Evolutionary conservation across 1,140 invertebrate genomes (phyloP), one percentile per base, ranked within the genome.

Genomic region (Drosophila subobscura): DNA sequence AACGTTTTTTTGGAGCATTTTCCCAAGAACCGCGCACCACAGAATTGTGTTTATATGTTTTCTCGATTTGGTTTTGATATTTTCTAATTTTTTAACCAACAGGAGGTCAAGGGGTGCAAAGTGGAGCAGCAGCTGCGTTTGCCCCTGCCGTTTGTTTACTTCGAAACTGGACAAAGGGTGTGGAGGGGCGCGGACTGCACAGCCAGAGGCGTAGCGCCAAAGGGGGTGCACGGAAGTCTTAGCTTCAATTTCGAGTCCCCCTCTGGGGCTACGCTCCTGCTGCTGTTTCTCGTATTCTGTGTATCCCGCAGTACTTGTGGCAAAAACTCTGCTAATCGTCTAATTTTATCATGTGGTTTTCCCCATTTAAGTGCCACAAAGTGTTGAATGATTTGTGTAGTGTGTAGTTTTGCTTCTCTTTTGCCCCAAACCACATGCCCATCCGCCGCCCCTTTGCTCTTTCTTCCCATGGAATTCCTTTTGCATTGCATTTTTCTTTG

Each of bases 261-360:
- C 4, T 37, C 16, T 4, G 4, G 10, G 33, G 4, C 4, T 23
- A 16, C 49, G 29, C 33, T 42, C n/a, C 1, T 23, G 14, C 2
- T 45, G 12, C 1, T 10, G 23, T 49, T 20, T 14, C 14, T 63
- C 23, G 10, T 42, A 8, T 29, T 41, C 41, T 70, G 45, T 74
- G 49, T 60, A 54, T 58, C 47, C 47, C 51, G 66, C 33, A 12
- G 33, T 54, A 55, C 46, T 67, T 79, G 59, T 72, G 81, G 81
- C 57, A 68, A 67, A 68, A 64, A 12, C 33, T 37, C 71, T 73
- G 83, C 73, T 85, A 85, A 85, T 85, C 81, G 83, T 85, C 77
- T 85, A 85, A 81, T 85, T 85, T 85, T 85, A 86, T 85, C 81
- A 86, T 85, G 81, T 88, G 81, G 83, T 85, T 85, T 86, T 77